Base-by-base conservation (phyloP, 2,888 invertebrate genomes). In the Pammene aurita region DNA sequence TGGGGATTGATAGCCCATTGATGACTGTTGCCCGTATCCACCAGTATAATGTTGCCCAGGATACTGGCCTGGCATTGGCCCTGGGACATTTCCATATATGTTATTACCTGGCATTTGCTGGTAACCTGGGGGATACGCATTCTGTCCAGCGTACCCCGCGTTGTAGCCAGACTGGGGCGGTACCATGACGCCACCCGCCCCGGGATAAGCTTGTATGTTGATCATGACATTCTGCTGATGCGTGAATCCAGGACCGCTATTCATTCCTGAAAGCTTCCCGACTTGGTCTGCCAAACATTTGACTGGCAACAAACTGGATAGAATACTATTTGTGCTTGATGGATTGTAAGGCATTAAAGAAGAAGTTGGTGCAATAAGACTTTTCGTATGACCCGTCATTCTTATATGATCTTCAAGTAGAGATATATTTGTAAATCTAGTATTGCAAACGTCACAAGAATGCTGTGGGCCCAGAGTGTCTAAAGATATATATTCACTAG, bases 151-250 rank as follows among this genome's bases (percentile, higher is more conserved):
- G 72, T 90, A 92, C n/a, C n/a, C n/a, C 2, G 84, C 58, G 56
- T 87, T 90, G 76, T 93, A 93, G 14, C 38, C 50, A 35, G 90
- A 83, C 26, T 90, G 93, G 1, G 89, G 89, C 13, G 90, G 88
- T 65, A 88, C 89, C 84, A 93, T 90, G 48, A 87, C 86, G 13
- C 93, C 93, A 38, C 90, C 88, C 4, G 83, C 87, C 41, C 94
- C 93, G 6, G 94, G 94, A 76, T 94, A 94, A 58, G 94, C 94
- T 78, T 94, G 94, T 41, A 94, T 94, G 75, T 94, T 94, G 60
- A 94, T 94, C 85, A 94, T 91, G 2, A 94, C 94, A 78, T 94
- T 94, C 78, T 94, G 94, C 77, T 94, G 94, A 76, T 94, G 94
- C 65, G 94, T 93, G 58, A 90, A 93, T 0, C 87, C 87, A 26